These are phyloP conservation scores for Balaeniceps rex DNA, from an alignment of 2,113 vertebrate genomes.

Conservation along the genomic window DNA sequence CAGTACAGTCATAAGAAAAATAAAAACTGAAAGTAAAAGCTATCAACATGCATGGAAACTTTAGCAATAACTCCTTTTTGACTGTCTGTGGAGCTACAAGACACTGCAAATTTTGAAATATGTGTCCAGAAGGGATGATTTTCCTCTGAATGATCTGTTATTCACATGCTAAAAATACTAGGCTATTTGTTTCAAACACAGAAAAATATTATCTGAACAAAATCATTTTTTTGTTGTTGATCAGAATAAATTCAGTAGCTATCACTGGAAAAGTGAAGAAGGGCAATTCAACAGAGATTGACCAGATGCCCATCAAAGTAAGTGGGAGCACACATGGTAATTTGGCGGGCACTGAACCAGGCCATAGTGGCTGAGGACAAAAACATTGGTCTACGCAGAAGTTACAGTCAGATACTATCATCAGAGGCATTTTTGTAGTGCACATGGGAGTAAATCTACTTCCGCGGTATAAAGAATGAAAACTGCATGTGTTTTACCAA, in stretches of 20 bases:
- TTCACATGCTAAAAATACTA: not conserved
- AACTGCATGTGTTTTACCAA: not conserved
- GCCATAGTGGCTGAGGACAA: not conserved
- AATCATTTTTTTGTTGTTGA: not conserved
- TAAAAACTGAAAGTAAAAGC: not conserved
- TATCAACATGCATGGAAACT: not conserved
- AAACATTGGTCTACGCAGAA: not conserved
- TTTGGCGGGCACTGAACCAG: not conserved
- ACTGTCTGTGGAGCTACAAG: not conserved
- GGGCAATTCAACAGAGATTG: not conserved
- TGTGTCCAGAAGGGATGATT: not conserved
- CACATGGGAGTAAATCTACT: not conserved
- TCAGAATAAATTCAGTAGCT: not conserved
- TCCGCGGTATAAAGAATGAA: not conserved
- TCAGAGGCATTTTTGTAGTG: not conserved
- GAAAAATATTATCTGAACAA: not conserved
- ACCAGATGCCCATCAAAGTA: not conserved
- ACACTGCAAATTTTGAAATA: not conserved
- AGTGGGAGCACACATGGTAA: not conserved
- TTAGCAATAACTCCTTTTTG: not conserved
- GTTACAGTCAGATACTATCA: not conserved
- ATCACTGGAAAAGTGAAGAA: not conserved
- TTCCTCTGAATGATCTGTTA: not conserved
- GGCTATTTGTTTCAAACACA: not conserved
- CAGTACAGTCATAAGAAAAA: not conserved